A percentile compares a stretch with the other conserved stretches of the same genome.
Conservation (phyloP, 2,888 invertebrate genomes). For the Norana najaformis region DNA sequence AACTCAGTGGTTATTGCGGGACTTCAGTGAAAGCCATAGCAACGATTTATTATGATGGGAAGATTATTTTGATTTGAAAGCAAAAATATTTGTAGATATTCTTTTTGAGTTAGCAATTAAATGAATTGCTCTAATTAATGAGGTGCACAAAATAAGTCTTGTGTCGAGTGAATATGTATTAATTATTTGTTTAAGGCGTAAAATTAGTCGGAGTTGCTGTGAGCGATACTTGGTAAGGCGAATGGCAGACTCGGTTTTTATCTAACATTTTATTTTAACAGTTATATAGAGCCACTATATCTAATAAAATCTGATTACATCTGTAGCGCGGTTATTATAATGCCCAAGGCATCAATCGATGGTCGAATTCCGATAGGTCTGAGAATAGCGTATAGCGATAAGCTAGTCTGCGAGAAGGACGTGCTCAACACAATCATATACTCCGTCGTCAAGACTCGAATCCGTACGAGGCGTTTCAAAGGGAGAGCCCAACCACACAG, state of each 20-base stretch:
- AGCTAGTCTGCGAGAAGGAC: neutral
- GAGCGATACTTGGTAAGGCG: neutral
- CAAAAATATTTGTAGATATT: neutral
- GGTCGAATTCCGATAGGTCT: no score
- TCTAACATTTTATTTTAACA: neutral
- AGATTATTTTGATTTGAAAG: constrained; percentile 1
- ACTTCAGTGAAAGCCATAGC: neutral
- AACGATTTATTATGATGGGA: constrained; percentile 13
- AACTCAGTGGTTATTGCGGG: neutral
- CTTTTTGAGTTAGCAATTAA: neutral
- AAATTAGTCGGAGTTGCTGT: neutral
- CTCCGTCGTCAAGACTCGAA: neutral
- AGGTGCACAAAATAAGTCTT: neutral
- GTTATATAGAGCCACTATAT: neutral
- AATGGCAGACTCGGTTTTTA: neutral
- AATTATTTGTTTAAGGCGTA: neutral
- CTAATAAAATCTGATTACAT: no score
- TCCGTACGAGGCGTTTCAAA: no score
- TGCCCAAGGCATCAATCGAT: no score
- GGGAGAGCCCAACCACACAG: no score
- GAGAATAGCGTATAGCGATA: no score
- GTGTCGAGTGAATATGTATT: neutral
- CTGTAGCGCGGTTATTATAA: no score
- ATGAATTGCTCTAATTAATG: neutral
- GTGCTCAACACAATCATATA: neutral